Percentiles rank a stretch among this genome's conserved stretches.
phyloP scores from a whole-genome alignment of 1,140 invertebrate genomes.

The Saccostrea cuccullata region DNA sequence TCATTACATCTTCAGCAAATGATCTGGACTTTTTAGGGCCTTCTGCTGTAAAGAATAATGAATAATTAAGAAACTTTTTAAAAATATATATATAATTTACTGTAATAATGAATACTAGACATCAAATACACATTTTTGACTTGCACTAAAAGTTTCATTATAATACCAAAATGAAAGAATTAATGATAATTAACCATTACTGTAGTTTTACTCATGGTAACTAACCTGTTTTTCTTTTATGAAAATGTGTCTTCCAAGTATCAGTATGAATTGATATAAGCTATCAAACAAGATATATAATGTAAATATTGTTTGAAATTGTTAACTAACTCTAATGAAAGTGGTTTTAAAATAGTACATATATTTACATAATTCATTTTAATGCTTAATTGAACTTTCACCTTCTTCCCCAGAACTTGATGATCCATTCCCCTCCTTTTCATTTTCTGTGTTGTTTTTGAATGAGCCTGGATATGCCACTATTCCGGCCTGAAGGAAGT shows the following conservation, averaged over 20 bases:
- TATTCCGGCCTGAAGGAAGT: not conserved
- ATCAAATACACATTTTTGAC: not conserved
- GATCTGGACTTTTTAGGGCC: constrained; percentile 19
- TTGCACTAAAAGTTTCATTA: not conserved
- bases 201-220: not conserved
- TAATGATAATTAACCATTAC: not conserved
- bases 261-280: constrained; percentile 3
- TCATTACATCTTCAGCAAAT: constrained; percentile 38
- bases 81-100: not conserved
- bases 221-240: constrained; percentile 2
- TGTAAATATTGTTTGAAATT: not conserved
- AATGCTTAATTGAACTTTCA: not conserved
- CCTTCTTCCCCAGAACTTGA: not conserved
- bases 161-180: not conserved
- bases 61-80: not conserved
- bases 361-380: not conserved
- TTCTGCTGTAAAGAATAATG: not conserved
- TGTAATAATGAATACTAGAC: not conserved
- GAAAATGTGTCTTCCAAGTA: not conserved
- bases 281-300: not conserved
- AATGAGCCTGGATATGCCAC: constrained; percentile 32
- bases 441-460: not conserved
- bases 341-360: not conserved
- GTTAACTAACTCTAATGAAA: not conserved
- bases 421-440: not conserved